Percentiles rank a stretch among this genome's conserved stretches.
Evolutionary conservation across 2,888 invertebrate species (phyloP).

Genomic region (Arctia plantaginis): DNA sequence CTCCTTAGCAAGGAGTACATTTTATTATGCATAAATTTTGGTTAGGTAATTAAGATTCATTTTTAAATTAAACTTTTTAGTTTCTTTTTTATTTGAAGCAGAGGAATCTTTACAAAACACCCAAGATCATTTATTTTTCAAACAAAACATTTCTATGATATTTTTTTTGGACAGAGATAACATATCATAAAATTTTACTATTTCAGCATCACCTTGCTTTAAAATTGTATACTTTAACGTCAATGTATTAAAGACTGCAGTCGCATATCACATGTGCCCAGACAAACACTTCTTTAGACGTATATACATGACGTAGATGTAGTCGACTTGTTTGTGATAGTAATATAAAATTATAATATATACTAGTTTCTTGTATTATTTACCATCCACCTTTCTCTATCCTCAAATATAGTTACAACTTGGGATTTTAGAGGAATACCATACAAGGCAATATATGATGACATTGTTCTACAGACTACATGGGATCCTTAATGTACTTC

Average conservation of each 20-base stretch:
- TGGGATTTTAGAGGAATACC: no score
- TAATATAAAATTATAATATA: constrained; percentile 53
- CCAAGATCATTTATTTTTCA: background rate
- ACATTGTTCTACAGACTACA: no score
- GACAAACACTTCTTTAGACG: constrained; percentile 42
- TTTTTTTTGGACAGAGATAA: background rate
- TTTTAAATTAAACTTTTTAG: no score
- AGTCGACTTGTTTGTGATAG: constrained; percentile 58
- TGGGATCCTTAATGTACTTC: no score
- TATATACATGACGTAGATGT: constrained; percentile 51
- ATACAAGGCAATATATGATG: no score
- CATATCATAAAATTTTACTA: background rate
- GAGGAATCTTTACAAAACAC: background rate
- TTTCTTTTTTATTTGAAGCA: background rate
- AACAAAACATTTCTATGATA: background rate
- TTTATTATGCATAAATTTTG: background rate
- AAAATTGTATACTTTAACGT: background rate
- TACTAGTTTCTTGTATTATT: constrained; percentile 18
- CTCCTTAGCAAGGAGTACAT: no score
- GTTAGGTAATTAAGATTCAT: background rate
- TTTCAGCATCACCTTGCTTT: background rate
- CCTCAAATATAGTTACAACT: background rate
- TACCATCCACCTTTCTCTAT: background rate
- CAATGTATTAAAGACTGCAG: constrained; percentile 14
- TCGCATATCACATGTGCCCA: constrained; percentile 35